These are phyloP conservation scores for Telenomus remus DNA, from an alignment of 1,140 invertebrate genomes.

Conservation along the genomic window DNA sequence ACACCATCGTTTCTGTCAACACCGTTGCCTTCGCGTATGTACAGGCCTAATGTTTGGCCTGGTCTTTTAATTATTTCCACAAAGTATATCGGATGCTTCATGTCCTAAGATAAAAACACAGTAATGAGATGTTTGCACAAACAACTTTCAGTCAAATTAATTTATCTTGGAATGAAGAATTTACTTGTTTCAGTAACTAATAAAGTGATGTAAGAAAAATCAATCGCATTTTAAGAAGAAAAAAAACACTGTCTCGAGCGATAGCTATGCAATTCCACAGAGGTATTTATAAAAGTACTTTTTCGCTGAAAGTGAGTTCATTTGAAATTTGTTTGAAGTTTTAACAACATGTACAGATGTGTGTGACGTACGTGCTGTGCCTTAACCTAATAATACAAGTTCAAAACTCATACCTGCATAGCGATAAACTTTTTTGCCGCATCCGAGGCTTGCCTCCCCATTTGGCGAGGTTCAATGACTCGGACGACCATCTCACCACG, in stretches of 20 bases:
- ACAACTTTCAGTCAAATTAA: too few species aligned
- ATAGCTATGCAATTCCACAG: too few species aligned
- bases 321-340: background rate
- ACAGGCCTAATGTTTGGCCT: constrained; percentile 97
- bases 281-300: too few species aligned
- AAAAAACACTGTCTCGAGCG: too few species aligned
- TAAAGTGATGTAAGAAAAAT: too few species aligned
- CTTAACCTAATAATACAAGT: constrained; percentile 10
- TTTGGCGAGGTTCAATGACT: constrained; percentile 88
- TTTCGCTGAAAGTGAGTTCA: background rate
- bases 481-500: constrained; percentile 96
- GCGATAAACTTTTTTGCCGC: constrained; percentile 88
- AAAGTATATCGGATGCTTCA: constrained; percentile 90
- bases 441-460: constrained; percentile 88
- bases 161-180: too few species aligned
- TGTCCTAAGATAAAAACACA: constrained; percentile 78
- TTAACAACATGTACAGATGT: too few species aligned
- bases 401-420: constrained; percentile 78
- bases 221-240: too few species aligned
- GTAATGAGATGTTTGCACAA: constrained; percentile 3
- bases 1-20: constrained; percentile 95
- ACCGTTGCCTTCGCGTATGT: constrained; percentile 97
- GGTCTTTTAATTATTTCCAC: constrained; percentile 99
- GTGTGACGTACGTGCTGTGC: background rate
- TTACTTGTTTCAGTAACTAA: too few species aligned